phyloP scores from a whole-genome alignment of 2,797 vertebrate species.

The Pseudotriccus pelzelni region DNA sequence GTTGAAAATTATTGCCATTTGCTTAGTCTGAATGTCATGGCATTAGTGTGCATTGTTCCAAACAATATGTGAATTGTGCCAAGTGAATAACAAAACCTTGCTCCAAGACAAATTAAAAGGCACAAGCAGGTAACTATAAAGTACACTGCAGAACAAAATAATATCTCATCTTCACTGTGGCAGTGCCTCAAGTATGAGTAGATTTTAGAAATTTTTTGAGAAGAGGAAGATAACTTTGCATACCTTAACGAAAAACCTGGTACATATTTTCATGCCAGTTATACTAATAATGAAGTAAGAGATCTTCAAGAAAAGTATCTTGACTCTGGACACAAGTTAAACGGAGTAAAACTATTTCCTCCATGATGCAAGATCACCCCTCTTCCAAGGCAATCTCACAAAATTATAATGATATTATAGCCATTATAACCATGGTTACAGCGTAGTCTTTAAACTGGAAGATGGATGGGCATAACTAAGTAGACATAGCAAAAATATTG shows the following conservation, averaged over 20 bases:
- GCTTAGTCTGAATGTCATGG: slow-evolving; percentile 39
- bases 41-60: slow-evolving; percentile 27
- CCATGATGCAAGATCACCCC: not conserved
- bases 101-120: slow-evolving; percentile 14
- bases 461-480: not conserved
- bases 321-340: not conserved
- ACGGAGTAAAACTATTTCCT: not conserved
- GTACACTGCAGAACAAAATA: not conserved
- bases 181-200: not conserved
- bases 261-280: not conserved
- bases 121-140: not conserved
- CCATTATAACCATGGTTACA: not conserved
- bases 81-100: not conserved
- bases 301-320: not conserved
- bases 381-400: not conserved
- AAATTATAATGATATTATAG: not conserved
- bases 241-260: not conserved
- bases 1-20: slow-evolving; percentile 62
- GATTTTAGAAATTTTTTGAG: not conserved
- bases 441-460: not conserved
- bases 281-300: not conserved
- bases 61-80: slow-evolving; percentile 5
- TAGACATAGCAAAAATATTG: not conserved
- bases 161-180: not conserved
- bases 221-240: not conserved